phyloP scores from a whole-genome alignment of 2,797 vertebrate genomes.

The Valencia hispanica region DNA sequence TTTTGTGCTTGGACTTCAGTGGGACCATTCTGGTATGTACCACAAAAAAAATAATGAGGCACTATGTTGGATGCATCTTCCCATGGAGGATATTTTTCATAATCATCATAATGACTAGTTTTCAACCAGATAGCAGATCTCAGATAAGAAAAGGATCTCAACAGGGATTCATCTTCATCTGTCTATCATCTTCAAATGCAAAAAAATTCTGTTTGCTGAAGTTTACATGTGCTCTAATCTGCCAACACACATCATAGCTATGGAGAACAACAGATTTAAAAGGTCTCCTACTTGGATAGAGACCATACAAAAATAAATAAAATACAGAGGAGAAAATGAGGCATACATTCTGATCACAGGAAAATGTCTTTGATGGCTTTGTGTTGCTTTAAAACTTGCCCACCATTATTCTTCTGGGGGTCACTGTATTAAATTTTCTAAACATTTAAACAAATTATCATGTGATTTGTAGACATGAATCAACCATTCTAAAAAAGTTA shows the following conservation, averaged over 20 bases:
- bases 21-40: neutral
- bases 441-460: neutral
- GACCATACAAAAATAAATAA: neutral
- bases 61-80: neutral
- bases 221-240: neutral
- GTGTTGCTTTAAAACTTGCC: neutral
- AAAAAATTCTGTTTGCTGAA: conserved; percentile 3
- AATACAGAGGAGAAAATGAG: neutral
- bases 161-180: neutral
- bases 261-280: neutral
- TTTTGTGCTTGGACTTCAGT: neutral
- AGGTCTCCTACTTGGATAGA: neutral
- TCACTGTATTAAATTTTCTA: neutral
- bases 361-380: neutral
- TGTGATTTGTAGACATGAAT: neutral
- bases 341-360: neutral
- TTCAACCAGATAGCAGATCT: conserved; percentile 4
- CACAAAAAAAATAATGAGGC: neutral
- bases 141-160: neutral
- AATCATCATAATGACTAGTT: neutral
- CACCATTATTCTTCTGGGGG: neutral
- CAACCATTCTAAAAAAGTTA: neutral
- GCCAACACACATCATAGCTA: neutral
- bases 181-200: neutral
- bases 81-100: conserved; percentile 5